Percentiles rank a stretch among this genome's conserved stretches.
phyloP scores from a whole-genome alignment of 2,113 vertebrate species.

The Oceanodroma tethys region DNA sequence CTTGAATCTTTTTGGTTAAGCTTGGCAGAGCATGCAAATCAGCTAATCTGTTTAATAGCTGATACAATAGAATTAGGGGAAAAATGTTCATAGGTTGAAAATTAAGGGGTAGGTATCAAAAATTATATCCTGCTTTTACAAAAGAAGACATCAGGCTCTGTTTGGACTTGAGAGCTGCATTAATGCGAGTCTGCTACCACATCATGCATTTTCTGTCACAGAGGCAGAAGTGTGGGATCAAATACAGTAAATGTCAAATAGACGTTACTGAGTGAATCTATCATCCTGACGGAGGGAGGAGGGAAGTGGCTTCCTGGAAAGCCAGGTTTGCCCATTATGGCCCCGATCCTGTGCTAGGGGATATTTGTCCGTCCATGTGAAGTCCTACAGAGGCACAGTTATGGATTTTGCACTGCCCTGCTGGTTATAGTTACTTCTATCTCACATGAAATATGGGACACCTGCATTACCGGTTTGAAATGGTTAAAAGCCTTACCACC shows the following conservation, averaged over 20 bases:
- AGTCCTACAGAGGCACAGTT: neutral
- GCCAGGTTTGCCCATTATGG: neutral
- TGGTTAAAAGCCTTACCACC: neutral
- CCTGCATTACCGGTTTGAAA: neutral
- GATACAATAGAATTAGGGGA: neutral
- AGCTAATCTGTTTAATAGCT: neutral
- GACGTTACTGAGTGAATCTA: neutral
- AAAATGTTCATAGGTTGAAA: neutral
- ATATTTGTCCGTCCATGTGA: neutral
- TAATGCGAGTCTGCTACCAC: neutral
- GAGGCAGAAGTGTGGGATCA: neutral
- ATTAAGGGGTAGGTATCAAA: constrained; percentile 11
- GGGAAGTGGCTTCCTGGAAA: neutral
- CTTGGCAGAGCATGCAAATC: neutral
- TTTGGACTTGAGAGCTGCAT: neutral
- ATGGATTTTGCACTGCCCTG: neutral
- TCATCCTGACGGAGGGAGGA: neutral
- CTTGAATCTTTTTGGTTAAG: neutral
- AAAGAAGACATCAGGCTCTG: constrained; percentile 6
- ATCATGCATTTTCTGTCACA: neutral
- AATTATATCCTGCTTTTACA: constrained; percentile 34
- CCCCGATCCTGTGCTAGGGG: neutral
- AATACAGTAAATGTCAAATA: neutral
- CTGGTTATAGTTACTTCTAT: neutral
- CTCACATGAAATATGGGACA: neutral